phyloP scores from a whole-genome alignment of 1,140 invertebrate species.

The Aphaenogaster rudis region DNA sequence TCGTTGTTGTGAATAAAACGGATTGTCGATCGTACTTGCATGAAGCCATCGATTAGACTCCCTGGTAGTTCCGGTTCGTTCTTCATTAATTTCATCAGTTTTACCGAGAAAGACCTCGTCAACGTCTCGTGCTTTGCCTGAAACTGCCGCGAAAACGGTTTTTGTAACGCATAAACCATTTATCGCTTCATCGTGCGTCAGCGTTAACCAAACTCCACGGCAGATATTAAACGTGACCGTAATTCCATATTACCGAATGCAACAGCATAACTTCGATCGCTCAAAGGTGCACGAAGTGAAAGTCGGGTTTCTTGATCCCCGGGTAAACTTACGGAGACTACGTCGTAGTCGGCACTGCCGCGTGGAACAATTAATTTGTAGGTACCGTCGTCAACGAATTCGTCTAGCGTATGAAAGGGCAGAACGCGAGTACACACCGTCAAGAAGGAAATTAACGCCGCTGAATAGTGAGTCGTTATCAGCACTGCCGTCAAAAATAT shows the following conservation, averaged over 20 bases:
- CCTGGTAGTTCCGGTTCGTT: conserved; percentile 30
- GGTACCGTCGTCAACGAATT: conserved; percentile 67
- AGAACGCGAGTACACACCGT: conserved; percentile 37
- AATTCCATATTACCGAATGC: not conserved
- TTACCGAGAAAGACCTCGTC: not conserved
- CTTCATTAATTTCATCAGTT: conserved; percentile 58
- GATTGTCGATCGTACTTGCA: conserved; percentile 23
- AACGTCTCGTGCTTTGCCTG: conserved; percentile 31
- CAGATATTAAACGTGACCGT: not conserved
- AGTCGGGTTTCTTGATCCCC: not conserved
- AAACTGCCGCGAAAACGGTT: not conserved
- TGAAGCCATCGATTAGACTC: conserved; percentile 12
- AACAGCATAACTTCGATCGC: not conserved
- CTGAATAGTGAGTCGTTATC: conserved; percentile 63
- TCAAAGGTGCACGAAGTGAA: conserved; percentile 9
- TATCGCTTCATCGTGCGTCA: not conserved
- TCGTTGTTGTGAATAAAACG: not conserved
- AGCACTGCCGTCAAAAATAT: conserved; percentile 46
- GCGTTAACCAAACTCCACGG: not conserved
- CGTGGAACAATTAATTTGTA: conserved; percentile 67
- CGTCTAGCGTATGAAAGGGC: conserved; percentile 70
- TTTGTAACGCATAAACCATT: not conserved
- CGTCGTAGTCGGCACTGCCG: conserved; percentile 67
- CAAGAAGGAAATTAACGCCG: conserved; percentile 74
- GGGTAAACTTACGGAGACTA: conserved; percentile 66